Evolutionary conservation across 2,797 vertebrate species (phyloP).

Genomic region (Holocentrus rufus): DNA sequence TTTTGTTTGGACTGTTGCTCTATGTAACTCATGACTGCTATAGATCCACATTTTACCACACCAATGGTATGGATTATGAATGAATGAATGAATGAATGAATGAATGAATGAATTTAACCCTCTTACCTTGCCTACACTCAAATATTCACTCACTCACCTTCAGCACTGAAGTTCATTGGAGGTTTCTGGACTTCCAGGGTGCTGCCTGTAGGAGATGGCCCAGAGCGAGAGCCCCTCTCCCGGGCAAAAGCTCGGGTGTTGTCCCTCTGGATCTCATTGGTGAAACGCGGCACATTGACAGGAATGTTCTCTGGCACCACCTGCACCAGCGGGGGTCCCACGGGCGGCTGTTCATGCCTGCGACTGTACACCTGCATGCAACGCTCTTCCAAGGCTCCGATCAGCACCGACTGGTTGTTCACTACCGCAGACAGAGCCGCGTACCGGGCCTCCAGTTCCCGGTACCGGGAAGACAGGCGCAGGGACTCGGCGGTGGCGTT

Average conservation of each 20-base stretch:
- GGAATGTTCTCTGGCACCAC: slow-evolving; percentile 95
- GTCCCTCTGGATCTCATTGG: slow-evolving; percentile 94
- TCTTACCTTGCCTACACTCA: not conserved
- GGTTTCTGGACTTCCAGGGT: slow-evolving; percentile 85
- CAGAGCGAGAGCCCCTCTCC: slow-evolving; percentile 83
- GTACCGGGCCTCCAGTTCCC: slow-evolving; percentile 90
- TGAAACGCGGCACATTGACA: slow-evolving; percentile 87
- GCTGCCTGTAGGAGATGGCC: slow-evolving; percentile 84
- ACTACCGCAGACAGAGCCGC: slow-evolving; percentile 89
- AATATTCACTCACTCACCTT: slow-evolving; percentile 83
- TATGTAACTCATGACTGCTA: slow-evolving; percentile 30
- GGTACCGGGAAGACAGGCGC: slow-evolving; percentile 89
- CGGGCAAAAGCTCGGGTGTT: slow-evolving; percentile 71
- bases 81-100: slow-evolving; percentile 23
- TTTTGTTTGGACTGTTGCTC: slow-evolving; percentile 55
- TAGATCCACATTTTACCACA: slow-evolving; percentile 12
- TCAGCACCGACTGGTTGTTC: slow-evolving; percentile 93
- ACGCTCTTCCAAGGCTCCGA: slow-evolving; percentile 89
- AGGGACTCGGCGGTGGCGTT: slow-evolving; percentile 92
- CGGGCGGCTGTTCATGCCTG: slow-evolving; percentile 72
- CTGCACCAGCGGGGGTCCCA: slow-evolving; percentile 92
- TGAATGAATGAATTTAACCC: not conserved
- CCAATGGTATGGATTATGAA: slow-evolving; percentile 24
- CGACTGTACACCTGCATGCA: slow-evolving; percentile 88
- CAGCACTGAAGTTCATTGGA: slow-evolving; percentile 85